A percentile compares a stretch with the other conserved stretches of the same genome.
phyloP scores from a whole-genome alignment of 2,113 vertebrate genomes.

The Platycercus adscitus region DNA sequence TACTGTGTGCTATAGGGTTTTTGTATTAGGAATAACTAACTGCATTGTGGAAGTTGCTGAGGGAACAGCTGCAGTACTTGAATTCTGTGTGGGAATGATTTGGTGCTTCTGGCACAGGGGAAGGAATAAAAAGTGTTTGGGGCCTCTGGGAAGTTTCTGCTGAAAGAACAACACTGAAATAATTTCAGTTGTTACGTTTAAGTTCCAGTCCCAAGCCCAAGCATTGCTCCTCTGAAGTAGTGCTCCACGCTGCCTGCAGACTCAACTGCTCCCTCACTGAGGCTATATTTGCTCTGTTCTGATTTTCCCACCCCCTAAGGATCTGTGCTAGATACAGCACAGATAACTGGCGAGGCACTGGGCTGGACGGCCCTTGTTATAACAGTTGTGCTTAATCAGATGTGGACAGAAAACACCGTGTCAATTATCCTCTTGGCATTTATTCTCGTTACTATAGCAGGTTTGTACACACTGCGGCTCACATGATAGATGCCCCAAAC shows the following conservation, averaged over 20 bases:
- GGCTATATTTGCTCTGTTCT: conserved; percentile 39
- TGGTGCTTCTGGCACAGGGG: conserved; percentile 24
- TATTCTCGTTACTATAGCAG: background rate
- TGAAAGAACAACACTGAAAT: conserved; percentile 38
- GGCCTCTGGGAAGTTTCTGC: conserved; percentile 49
- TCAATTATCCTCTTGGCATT: background rate
- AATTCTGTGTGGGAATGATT: conserved; percentile 28
- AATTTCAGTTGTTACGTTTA: conserved; percentile 30
- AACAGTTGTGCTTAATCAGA: background rate
- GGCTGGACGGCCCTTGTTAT: background rate
- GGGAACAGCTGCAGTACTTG: conserved; percentile 53
- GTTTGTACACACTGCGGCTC: background rate
- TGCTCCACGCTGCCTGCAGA: background rate
- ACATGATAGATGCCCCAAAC: background rate
- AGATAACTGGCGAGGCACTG: background rate
- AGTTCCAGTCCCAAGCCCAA: conserved; percentile 30
- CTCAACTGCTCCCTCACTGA: background rate
- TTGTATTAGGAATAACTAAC: conserved; percentile 54
- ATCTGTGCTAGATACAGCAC: conserved; percentile 35
- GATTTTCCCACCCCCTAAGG: conserved; percentile 34
- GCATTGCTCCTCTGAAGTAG: background rate
- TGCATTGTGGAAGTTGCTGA: conserved; percentile 37
- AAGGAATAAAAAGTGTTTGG: conserved; percentile 38
- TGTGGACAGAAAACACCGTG: background rate
- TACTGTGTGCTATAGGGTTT: conserved; percentile 5